phyloP scores from a whole-genome alignment of 2,113 vertebrate species.

The Megaleporinus macrocephalus region DNA sequence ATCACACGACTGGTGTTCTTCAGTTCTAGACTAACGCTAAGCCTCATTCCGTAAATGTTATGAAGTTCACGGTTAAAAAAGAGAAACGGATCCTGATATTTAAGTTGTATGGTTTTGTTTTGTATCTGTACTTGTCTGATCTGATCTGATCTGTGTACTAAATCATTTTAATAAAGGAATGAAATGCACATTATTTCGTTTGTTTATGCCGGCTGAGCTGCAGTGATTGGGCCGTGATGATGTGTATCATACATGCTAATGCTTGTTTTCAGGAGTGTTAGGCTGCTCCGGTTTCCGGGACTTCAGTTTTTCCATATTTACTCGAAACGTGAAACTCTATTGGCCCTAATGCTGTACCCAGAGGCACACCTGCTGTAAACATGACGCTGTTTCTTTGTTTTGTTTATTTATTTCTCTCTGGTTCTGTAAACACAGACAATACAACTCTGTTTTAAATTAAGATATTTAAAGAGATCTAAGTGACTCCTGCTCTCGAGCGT shows the following conservation, averaged over 20 bases:
- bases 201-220: constrained; percentile 9
- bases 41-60: constrained; percentile 46
- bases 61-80: constrained; percentile 40
- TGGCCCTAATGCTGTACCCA: neutral
- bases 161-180: constrained; percentile 63
- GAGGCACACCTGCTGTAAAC: neutral
- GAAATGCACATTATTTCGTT: constrained; percentile 43
- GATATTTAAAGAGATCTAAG: neutral
- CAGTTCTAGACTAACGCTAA: constrained; percentile 49
- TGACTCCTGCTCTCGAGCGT: neutral
- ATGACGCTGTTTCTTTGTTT: neutral
- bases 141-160: constrained; percentile 51
- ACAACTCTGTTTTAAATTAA: neutral
- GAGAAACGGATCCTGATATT: constrained; percentile 49
- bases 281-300: no score
- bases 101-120: constrained; percentile 53
- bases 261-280: neutral
- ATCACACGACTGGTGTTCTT: constrained; percentile 40
- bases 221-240: neutral
- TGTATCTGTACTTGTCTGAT: constrained; percentile 57
- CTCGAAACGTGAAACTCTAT: no score
- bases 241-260: neutral
- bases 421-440: neutral
- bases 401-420: neutral
- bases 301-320: neutral